Percentiles rank a stretch among this genome's conserved stretches.
Conservation (phyloP, 2,113 vertebrate species). For the Brachionichthys hirsutus region DNA sequence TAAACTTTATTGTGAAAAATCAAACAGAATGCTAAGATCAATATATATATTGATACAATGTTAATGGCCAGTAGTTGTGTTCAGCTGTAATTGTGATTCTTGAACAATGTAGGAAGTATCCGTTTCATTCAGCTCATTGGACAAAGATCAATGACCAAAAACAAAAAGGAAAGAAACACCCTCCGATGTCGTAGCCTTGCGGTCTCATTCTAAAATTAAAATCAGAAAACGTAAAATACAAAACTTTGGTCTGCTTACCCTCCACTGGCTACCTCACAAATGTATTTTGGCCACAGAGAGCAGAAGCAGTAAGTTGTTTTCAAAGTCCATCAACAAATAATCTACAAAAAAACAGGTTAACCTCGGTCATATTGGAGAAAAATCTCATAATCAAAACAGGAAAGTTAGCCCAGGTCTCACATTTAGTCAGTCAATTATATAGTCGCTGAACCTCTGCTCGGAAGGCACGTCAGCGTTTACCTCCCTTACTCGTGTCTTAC, state of each 20-base stretch:
- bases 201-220: conserved; percentile 66
- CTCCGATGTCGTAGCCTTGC: conserved; percentile 45
- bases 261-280: conserved; percentile 66
- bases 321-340: conserved; percentile 54
- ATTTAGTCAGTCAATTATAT: conserved; percentile 67
- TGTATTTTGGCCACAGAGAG: conserved; percentile 53
- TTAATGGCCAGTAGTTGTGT: conserved; percentile 80
- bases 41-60: conserved; percentile 81
- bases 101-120: conserved; percentile 67
- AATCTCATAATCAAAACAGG: conserved; percentile 60
- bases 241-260: conserved; percentile 84
- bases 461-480: conserved; percentile 69
- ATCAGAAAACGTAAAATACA: conserved; percentile 75
- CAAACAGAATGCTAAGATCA: conserved; percentile 82
- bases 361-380: conserved; percentile 65
- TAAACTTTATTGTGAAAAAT: conserved; percentile 84
- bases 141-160: conserved; percentile 49
- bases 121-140: conserved; percentile 50
- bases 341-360: conserved; percentile 72
- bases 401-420: conserved; percentile 73
- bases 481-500: conserved; percentile 64
- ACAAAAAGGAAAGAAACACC: conserved; percentile 21
- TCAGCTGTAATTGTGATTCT: conserved; percentile 75
- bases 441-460: conserved; percentile 67
- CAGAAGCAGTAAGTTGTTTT: conserved; percentile 62